Percentiles rank a stretch among this genome's conserved stretches.
Conservation (phyloP, 2,888 invertebrate species). For the Chorisops tibialis region DNA sequence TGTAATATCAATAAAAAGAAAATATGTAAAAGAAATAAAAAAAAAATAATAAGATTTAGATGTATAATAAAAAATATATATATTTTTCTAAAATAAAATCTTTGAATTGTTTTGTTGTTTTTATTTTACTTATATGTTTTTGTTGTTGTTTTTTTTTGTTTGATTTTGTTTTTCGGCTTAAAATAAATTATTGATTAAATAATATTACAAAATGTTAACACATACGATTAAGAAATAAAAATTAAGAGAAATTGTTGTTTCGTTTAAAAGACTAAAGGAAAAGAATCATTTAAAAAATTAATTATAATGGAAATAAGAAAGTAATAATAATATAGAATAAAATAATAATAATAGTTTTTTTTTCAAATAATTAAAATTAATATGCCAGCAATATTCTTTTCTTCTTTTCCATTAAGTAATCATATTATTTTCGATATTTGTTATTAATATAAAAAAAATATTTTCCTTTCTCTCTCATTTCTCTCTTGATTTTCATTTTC, state of each 20-base stretch:
- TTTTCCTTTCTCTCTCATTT: conserved; percentile 19
- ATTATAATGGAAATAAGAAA: conserved; percentile 10
- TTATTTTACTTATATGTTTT: conserved; percentile 7
- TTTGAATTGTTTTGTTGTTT: conserved; percentile 14
- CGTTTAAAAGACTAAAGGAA: conserved; percentile 19
- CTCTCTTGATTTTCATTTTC: not conserved
- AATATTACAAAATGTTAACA: conserved; percentile 30
- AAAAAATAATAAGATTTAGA: not conserved
- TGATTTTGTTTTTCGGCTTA: conserved; percentile 21
- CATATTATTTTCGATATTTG: conserved; percentile 3
- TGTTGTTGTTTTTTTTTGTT: conserved; percentile 4
- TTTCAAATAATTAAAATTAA: conserved; percentile 22
- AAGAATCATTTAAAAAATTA: not conserved
- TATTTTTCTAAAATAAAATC: conserved; percentile 26
- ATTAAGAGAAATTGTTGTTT: conserved; percentile 9
- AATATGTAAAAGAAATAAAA: not conserved
- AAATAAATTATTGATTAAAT: conserved; percentile 33
- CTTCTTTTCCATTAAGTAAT: conserved; percentile 8
- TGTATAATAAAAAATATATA: conserved; percentile 18
- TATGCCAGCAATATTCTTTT: conserved; percentile 15
- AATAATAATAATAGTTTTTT: conserved; percentile 10
- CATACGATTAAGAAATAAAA: conserved; percentile 22
- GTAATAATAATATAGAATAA: conserved; percentile 14
- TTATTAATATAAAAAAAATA: not conserved
- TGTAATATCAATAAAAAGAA: not conserved